Base-by-base conservation (phyloP, 2,888 invertebrate species). In the Monochamus alternatus region DNA sequence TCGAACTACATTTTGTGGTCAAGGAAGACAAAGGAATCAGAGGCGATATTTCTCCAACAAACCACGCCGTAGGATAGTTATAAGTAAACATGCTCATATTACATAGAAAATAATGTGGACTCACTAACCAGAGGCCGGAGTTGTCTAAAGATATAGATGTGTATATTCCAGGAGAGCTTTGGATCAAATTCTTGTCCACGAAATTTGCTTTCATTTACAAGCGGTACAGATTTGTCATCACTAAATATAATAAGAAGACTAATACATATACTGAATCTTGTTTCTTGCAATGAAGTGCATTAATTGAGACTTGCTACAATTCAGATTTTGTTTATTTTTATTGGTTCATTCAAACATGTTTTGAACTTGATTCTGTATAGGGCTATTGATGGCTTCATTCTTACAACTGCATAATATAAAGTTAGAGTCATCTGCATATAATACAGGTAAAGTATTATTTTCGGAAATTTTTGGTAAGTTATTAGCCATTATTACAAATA, bases 111-210 rank as follows among this genome's bases (percentile, higher is more conserved):
- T 47, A 47, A 47, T 47, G 47, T 47, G 9, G 47, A 5, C 5
- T 47, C 47, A 47, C 47, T 47, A 47, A 47, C 47, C 47, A 47
- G n/a, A n/a, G n/a, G n/a, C n/a, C n/a, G n/a, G n/a, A n/a, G n/a
- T n/a, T n/a, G n/a, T n/a, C n/a, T n/a, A n/a, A n/a, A n/a, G n/a
- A n/a, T n/a, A n/a, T n/a, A n/a, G n/a, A n/a, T n/a, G n/a, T n/a
- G n/a, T n/a, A n/a, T n/a, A n/a, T n/a, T n/a, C n/a, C n/a, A n/a
- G n/a, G n/a, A n/a, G n/a, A n/a, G n/a, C n/a, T n/a, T 47, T 47
- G 47, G 9, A 47, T 47, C 47, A 9, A 47, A 9, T 8, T 47
- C 7, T 8, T 8, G 47, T 47, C 47, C 47, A 8, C 5, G 9
- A 47, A 47, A 47, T 47, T 47, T 47, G 9, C 47, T 47, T 47